Conservation (phyloP, 2,797 vertebrate species). For the Urosaurus nigricauda region DNA sequence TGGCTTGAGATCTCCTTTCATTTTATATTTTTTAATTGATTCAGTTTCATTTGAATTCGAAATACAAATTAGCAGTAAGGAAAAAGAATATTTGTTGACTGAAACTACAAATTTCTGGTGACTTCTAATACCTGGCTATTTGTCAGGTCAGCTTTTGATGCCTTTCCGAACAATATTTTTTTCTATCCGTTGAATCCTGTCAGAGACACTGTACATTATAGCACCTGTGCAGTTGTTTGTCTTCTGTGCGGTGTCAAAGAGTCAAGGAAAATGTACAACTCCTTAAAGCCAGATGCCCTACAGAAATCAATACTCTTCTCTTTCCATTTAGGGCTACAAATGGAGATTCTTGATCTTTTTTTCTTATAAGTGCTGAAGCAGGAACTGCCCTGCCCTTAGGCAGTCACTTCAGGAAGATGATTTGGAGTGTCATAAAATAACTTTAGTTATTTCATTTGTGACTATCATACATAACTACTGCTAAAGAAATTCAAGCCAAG, state of each 20-base stretch:
- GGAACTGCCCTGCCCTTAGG: too few species aligned
- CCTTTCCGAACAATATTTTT: conserved; percentile 20
- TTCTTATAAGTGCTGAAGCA: conserved; percentile 13
- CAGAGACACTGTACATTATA: conserved; percentile 29
- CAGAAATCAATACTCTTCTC: neutral
- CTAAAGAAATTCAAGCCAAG: neutral
- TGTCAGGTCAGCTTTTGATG: neutral
- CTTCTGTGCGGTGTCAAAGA: conserved; percentile 40
- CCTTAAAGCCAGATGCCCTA: rapidly evolving
- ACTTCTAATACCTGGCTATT: neutral
- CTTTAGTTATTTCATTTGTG: neutral
- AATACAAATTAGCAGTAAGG: neutral
- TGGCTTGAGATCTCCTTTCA: neutral
- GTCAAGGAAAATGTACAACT: conserved; percentile 10
- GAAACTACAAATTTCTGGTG: conserved; percentile 49
- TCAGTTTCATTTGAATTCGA: neutral
- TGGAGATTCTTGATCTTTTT: conserved; percentile 28
- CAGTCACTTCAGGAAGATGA: neutral
- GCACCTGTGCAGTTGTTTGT: neutral
- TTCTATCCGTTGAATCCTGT: conserved; percentile 25
- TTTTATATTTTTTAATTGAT: neutral
- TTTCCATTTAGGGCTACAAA: conserved; percentile 16
- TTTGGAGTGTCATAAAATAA: neutral
- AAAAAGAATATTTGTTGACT: conserved; percentile 16
- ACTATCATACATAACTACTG: neutral